Evolutionary conservation across 1,140 invertebrate genomes (phyloP), one percentile per base, ranked within the genome.

Genomic region (Drosophila parabipectinata): DNA sequence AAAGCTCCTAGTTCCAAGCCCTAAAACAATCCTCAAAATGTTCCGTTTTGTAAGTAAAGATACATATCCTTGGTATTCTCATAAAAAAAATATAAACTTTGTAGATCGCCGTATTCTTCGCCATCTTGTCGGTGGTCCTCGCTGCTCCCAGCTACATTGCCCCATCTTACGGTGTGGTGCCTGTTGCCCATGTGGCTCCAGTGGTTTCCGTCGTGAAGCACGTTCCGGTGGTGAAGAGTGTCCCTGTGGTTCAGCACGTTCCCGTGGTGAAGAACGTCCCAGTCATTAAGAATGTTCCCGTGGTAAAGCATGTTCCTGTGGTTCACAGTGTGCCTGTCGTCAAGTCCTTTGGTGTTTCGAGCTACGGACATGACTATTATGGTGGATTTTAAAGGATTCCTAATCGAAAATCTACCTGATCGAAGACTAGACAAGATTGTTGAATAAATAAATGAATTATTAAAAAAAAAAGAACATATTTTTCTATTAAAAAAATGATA

Each of bases 81-180:
- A 24, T 52, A 4, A 5, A 8, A 45, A 15, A 6, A 18, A 28
- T 8, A 45, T 8, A 9, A 34, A 37, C 3, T 21, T 6, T 26
- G 0, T 0, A 79, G 76, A 48, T 79, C 47, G 58, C 64, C 15
- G 54, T 58, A 7, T 24, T 79, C 45, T 18, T 75, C 15, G 72
- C 72, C 28, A 24, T 75, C 47, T 18, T 66, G 10, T 48, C 71
- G 1, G 3, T 75, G 28, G 44, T 72, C 6, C 48, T 66, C 1
- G 72, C 72, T 32, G 72, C 72, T 75, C 72, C 72, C 26, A 34
- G 72, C 14, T 75, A 58, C 50, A 57, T 75, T 34, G 71, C 66
- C 24, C 71, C 60, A 9, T 50, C 53, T 34, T 52, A 73, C 14
- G 75, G 61, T 10, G 28, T 78, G 26, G 32, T 71, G 0, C 34